Conservation (phyloP, 2,888 invertebrate species). For the Kuschelorhynchus macadamiae region DNA sequence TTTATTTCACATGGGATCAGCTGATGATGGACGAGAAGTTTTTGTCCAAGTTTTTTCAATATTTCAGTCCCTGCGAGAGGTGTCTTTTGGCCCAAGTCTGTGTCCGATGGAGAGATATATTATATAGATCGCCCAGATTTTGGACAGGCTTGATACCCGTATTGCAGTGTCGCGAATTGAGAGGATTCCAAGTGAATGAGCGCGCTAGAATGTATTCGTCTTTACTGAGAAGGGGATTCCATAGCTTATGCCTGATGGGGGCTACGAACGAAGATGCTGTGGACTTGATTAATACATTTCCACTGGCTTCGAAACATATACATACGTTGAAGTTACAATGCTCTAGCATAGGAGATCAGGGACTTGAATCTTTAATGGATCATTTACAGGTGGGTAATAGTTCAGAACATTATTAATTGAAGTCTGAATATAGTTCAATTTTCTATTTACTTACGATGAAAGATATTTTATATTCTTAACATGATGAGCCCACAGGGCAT, state of each 20-base stretch:
- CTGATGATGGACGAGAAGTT: conserved; percentile 89
- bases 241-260: conserved; percentile 85
- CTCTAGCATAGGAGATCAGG: conserved; percentile 92
- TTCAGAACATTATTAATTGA: too few relatives aligned
- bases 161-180: conserved; percentile 87
- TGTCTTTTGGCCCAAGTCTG: conserved; percentile 88
- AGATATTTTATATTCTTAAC: too few relatives aligned
- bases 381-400: conserved; percentile 86
- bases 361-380: conserved; percentile 89
- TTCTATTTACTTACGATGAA: too few relatives aligned
- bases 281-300: conserved; percentile 89
- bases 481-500: too few relatives aligned
- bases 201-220: conserved; percentile 82
- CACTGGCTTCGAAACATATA: conserved; percentile 85
- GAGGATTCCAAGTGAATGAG: conserved; percentile 68
- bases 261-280: conserved; percentile 92
- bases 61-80: conserved; percentile 80
- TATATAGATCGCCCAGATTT: conserved; percentile 81
- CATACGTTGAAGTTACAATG: conserved; percentile 89
- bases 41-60: conserved; percentile 83
- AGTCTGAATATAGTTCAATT: too few relatives aligned
- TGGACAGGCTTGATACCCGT: conserved; percentile 89
- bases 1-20: conserved; percentile 79
- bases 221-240: conserved; percentile 87
- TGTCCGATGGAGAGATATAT: conserved; percentile 87